phyloP scores from a whole-genome alignment of 2,797 vertebrate genomes.

The Hemitrygon akajei region DNA sequence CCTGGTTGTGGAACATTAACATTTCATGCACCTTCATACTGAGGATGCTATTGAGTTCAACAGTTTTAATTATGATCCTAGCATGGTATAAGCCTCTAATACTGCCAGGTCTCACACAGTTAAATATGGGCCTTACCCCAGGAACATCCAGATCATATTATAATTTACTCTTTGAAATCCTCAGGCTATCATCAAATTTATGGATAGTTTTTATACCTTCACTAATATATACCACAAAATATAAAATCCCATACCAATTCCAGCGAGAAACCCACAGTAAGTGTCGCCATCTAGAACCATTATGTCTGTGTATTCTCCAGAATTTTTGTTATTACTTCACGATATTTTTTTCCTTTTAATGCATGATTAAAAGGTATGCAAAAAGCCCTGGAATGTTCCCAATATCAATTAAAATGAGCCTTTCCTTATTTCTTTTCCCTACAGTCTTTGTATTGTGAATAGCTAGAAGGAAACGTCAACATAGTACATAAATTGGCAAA shows the following conservation, averaged over 20 bases:
- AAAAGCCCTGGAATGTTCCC: neutral
- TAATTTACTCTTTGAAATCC: neutral
- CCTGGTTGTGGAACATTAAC: neutral
- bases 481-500: neutral
- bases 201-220: neutral
- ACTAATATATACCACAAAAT: neutral
- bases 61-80: neutral
- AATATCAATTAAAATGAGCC: neutral
- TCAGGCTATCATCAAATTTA: neutral
- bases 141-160: neutral
- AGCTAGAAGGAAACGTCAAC: neutral
- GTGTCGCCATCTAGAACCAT: neutral
- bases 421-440: constrained; percentile 12
- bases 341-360: constrained; percentile 24
- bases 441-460: neutral
- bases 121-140: neutral
- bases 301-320: neutral
- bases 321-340: neutral
- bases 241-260: neutral
- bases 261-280: neutral
- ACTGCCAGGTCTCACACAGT: neutral
- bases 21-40: neutral
- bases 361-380: neutral
- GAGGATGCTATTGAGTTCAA: neutral
- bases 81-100: neutral